Percentiles rank a stretch among this genome's conserved stretches.
phyloP scores from a whole-genome alignment of 1,140 invertebrate genomes.

The Zaprionus taronus region DNA sequence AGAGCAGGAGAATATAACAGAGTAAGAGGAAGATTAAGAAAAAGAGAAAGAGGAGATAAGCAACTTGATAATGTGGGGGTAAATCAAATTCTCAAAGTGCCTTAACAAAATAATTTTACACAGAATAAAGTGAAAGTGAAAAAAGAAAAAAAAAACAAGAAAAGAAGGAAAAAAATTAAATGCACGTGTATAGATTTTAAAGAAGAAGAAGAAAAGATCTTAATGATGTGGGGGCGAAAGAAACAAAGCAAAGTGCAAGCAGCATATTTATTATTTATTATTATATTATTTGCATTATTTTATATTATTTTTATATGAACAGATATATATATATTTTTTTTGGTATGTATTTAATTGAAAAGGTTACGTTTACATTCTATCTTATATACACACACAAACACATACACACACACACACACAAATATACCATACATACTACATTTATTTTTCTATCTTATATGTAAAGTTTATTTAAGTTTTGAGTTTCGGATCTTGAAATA shows the following conservation, averaged over 20 bases:
- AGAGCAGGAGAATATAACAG: background rate
- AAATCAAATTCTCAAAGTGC: constrained; percentile 77
- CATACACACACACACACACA: constrained; percentile 4
- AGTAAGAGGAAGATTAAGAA: constrained; percentile 2
- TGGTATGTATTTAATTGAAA: constrained; percentile 49
- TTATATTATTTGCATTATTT: constrained; percentile 65
- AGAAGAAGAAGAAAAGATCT: constrained; percentile 9
- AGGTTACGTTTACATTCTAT: constrained; percentile 49
- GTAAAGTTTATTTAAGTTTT: constrained; percentile 32
- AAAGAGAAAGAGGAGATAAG: constrained; percentile 6
- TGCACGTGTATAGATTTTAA: constrained; percentile 31
- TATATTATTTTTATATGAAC: constrained; percentile 54
- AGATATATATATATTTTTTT: constrained; percentile 26
- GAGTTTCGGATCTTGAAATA: constrained; percentile 51
- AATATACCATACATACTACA: constrained; percentile 15
- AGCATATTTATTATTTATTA: constrained; percentile 75
- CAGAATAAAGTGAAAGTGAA: constrained; percentile 45
- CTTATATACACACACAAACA: constrained; percentile 11
- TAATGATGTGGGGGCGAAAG: background rate
- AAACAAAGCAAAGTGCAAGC: constrained; percentile 40
- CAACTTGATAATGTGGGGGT: constrained; percentile 47
- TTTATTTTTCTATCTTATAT: constrained; percentile 39
- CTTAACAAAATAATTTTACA: constrained; percentile 69
- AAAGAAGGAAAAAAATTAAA: constrained; percentile 32
- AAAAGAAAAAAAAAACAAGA: constrained; percentile 14